Percentiles rank a stretch among this genome's conserved stretches.
phyloP scores from a whole-genome alignment of 2,888 invertebrate species.

The Drosophila suboccidentalis region DNA sequence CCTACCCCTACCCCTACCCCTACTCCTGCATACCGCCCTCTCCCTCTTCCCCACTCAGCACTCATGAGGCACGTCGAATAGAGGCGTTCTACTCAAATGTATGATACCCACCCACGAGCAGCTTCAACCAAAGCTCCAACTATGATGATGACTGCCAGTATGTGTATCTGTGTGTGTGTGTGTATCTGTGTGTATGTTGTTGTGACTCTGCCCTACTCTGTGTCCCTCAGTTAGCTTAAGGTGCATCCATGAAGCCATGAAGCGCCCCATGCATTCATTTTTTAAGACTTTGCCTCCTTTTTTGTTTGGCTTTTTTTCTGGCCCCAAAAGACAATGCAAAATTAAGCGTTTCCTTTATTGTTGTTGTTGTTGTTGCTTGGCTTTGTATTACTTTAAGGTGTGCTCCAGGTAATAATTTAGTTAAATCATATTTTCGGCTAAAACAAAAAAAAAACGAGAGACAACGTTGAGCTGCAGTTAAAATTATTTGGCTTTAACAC shows the following conservation, averaged over 20 bases:
- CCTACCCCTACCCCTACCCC: constrained; percentile 8
- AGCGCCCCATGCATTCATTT: constrained; percentile 71
- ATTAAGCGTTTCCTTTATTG: constrained; percentile 82
- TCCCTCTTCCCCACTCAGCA: constrained; percentile 27
- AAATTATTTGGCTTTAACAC: constrained; percentile 79
- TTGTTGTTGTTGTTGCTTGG: constrained; percentile 74
- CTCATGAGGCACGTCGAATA: constrained; percentile 80
- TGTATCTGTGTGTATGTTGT: constrained; percentile 37
- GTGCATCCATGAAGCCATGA: constrained; percentile 64
- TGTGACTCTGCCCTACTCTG: constrained; percentile 40
- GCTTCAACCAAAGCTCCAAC: constrained; percentile 53
- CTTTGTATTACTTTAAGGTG: constrained; percentile 84
- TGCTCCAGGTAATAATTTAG: constrained; percentile 85
- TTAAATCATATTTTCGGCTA: constrained; percentile 81
- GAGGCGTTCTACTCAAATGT: constrained; percentile 85
- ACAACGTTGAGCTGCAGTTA: constrained; percentile 60
- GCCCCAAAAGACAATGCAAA: constrained; percentile 79
- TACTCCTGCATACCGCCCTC: neutral
- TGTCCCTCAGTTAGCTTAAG: constrained; percentile 55
- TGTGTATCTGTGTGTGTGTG: constrained; percentile 4
- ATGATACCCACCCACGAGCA: constrained; percentile 85
- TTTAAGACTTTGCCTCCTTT: constrained; percentile 49
- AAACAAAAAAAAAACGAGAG: constrained; percentile 34
- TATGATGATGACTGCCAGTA: constrained; percentile 76
- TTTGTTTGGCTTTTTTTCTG: constrained; percentile 41